These are phyloP conservation scores for Phaetusa simplex DNA, from an alignment of 2,113 vertebrate genomes.

Conservation along the genomic window DNA sequence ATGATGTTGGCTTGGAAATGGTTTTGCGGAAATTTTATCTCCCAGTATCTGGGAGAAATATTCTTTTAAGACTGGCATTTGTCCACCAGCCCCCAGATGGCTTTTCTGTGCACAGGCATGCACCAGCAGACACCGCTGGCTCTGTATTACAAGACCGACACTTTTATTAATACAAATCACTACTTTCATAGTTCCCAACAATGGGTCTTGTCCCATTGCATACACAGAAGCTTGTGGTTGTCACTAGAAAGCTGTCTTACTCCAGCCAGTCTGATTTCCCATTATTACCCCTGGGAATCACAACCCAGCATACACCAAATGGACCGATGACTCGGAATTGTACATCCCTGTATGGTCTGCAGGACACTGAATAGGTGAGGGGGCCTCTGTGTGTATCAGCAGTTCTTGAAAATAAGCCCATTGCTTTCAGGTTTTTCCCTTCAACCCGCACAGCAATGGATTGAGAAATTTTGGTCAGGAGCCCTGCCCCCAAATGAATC, in stretches of 20 bases:
- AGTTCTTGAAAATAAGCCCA: background rate
- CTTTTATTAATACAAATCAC: background rate
- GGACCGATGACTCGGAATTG: accelerated
- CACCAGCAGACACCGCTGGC: background rate
- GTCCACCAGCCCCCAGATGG: background rate
- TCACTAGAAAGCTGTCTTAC: background rate
- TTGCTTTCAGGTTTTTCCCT: background rate
- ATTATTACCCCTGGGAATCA: background rate
- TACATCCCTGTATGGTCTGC: background rate
- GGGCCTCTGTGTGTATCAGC: background rate
- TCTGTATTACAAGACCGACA: background rate
- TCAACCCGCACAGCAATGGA: no score
- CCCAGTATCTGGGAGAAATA: background rate
- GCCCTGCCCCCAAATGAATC: no score
- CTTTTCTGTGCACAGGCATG: background rate
- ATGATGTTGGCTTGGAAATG: accelerated
- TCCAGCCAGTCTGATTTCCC: background rate
- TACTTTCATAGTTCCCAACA: background rate
- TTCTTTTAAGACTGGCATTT: background rate
- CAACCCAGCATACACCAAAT: background rate
- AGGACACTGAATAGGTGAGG: background rate
- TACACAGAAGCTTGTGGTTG: background rate
- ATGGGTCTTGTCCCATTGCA: background rate
- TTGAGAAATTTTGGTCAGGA: background rate
- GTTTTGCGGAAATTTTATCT: accelerated